Evolutionary conservation across 2,797 vertebrate genomes (phyloP).

Genomic region (Pangasius mekongensis): DNA sequence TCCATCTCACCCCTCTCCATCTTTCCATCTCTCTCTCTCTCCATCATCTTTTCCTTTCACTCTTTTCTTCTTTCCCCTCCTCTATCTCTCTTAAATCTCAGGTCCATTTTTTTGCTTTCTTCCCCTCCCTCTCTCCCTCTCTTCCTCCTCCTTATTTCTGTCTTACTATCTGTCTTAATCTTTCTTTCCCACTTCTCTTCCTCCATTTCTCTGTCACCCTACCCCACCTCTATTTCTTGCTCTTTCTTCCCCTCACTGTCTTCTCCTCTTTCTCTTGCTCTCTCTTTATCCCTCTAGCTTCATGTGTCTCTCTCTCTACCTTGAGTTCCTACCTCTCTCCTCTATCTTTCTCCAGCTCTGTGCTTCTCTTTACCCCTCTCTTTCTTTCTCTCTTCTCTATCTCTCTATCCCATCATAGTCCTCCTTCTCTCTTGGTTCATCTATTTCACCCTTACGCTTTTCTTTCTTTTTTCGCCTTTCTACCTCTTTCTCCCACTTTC

Average conservation of each 20-base stretch:
- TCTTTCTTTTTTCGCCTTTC: neutral
- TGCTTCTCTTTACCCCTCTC: neutral
- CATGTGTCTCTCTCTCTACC: neutral
- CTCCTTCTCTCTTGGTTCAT: neutral
- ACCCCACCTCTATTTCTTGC: neutral
- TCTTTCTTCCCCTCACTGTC: neutral
- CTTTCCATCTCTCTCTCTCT: no score
- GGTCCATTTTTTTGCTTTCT: neutral
- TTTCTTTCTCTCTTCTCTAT: neutral
- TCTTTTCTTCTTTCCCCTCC: neutral
- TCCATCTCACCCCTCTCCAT: neutral
- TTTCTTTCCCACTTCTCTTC: constrained; percentile 19
- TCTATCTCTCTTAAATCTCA: neutral
- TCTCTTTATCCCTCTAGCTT: neutral
- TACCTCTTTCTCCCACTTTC: neutral
- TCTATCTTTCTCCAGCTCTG: neutral
- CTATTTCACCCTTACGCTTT: neutral
- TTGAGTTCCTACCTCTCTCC: neutral
- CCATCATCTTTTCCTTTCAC: neutral
- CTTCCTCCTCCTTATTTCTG: constrained; percentile 21
- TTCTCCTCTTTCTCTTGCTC: neutral
- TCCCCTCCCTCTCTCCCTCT: neutral
- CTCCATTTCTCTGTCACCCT: constrained; percentile 6
- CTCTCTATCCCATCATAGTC: neutral
- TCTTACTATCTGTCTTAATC: constrained; percentile 33